These are phyloP conservation scores for Hormaphis cornu DNA, from an alignment of 1,140 invertebrate species.

Conservation along the genomic window DNA sequence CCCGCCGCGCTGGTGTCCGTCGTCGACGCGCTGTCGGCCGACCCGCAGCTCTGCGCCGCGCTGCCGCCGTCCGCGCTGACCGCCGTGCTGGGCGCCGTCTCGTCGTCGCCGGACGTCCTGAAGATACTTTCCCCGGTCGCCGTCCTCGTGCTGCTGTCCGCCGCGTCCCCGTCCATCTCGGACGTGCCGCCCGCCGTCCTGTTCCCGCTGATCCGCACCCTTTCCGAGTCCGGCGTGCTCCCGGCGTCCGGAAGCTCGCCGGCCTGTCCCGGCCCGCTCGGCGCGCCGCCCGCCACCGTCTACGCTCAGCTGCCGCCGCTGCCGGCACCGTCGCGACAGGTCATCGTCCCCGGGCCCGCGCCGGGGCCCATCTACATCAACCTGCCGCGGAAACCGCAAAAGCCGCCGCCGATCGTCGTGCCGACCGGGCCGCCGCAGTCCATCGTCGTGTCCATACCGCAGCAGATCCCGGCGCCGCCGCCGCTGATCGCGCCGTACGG, in stretches of 20 bases:
- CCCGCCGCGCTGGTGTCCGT: not conserved
- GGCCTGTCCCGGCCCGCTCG: not conserved
- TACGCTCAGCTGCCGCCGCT: not conserved
- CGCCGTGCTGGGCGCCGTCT: not conserved
- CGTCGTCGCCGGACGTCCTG: not conserved
- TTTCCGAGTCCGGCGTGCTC: not conserved
- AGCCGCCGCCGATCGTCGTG: not conserved
- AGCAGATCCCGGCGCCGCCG: not conserved
- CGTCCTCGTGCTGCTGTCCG: not conserved
- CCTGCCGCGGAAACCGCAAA: not conserved
- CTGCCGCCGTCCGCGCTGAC: not conserved
- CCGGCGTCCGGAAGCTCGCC: not conserved
- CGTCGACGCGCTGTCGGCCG: not conserved
- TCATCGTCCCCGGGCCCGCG: not conserved
- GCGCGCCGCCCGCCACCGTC: not conserved
- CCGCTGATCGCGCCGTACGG: not conserved
- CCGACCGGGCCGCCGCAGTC: not conserved
- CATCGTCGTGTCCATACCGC: conserved; percentile 7
- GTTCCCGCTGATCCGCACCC: not conserved
- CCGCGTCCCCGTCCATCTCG: not conserved
- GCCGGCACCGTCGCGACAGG: not conserved
- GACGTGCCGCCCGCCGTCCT: not conserved
- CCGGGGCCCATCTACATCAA: not conserved
- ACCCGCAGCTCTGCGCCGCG: not conserved
- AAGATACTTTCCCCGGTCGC: not conserved